Conservation (phyloP, 1,140 invertebrate genomes). For the Adelges cooleyi region DNA sequence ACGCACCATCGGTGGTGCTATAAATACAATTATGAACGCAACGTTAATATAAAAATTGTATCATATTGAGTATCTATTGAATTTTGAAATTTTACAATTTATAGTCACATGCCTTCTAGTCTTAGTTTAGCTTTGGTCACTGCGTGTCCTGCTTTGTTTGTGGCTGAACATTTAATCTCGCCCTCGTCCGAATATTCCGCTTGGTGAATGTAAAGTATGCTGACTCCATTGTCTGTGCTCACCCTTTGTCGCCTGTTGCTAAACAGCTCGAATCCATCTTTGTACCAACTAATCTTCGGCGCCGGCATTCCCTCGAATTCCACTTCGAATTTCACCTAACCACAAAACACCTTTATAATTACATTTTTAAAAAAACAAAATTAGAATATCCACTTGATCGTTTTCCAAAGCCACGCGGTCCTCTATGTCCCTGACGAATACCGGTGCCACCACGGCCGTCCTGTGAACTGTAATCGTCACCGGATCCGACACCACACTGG, state of each 20-base stretch:
- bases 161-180: constrained; percentile 77
- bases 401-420: constrained; percentile 60
- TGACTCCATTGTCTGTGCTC: constrained; percentile 60
- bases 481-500: constrained; percentile 63
- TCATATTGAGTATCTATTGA: neutral
- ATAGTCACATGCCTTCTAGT: constrained; percentile 50
- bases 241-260: constrained; percentile 67
- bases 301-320: constrained; percentile 67
- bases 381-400: constrained; percentile 48
- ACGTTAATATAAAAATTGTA: neutral
- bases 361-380: neutral
- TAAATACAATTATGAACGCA: constrained; percentile 7
- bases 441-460: constrained; percentile 50
- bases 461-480: constrained; percentile 60
- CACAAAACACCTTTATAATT: neutral
- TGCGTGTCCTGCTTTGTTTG: constrained; percentile 66
- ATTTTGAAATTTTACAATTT: neutral
- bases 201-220: constrained; percentile 69
- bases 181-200: constrained; percentile 66
- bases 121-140: constrained; percentile 58
- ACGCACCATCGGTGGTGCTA: constrained; percentile 63
- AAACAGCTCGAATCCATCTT: constrained; percentile 75
- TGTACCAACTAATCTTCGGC: constrained; percentile 87
- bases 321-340: constrained; percentile 64
- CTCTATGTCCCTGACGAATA: constrained; percentile 52